These are phyloP conservation scores for Noctua comes DNA, from an alignment of 2,888 invertebrate species.

Conservation along the genomic window DNA sequence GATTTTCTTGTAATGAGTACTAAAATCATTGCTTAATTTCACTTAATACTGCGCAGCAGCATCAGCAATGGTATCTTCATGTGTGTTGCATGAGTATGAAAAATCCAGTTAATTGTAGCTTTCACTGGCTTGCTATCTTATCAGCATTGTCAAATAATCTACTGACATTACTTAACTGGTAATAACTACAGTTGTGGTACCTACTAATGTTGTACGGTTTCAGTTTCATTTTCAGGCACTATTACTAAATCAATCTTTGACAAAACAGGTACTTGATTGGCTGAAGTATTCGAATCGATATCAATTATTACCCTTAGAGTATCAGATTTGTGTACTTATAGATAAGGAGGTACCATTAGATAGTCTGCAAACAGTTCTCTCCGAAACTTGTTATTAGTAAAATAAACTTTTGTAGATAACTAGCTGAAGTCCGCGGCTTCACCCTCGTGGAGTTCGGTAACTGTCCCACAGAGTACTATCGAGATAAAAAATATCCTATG, in stretches of 20 bases:
- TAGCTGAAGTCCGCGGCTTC: too few species aligned
- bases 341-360: slow-evolving; percentile 8
- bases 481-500: too few species aligned
- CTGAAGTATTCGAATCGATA: slow-evolving; percentile 4
- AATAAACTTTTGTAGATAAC: background rate
- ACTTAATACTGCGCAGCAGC: too few species aligned
- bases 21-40: background rate
- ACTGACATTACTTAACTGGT: slow-evolving; percentile 41
- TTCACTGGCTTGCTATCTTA: slow-evolving; percentile 61
- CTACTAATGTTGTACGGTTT: slow-evolving; percentile 8
- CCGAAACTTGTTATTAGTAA: slow-evolving; percentile 4
- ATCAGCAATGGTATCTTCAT: slow-evolving; percentile 7
- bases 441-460: too few species aligned
- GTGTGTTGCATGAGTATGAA: background rate
- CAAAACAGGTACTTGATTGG: slow-evolving; percentile 1
- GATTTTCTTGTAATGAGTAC: background rate
- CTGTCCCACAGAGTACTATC: too few species aligned
- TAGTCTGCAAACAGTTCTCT: slow-evolving; percentile 6
- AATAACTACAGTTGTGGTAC: slow-evolving; percentile 39
- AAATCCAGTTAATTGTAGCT: slow-evolving; percentile 30
- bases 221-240: slow-evolving; percentile 11
- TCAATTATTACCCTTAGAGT: slow-evolving; percentile 16
- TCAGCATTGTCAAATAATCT: slow-evolving; percentile 57
- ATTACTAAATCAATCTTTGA: slow-evolving; percentile 9
- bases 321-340: slow-evolving; percentile 24